Percentiles rank a stretch among this genome's conserved stretches.
Evolutionary conservation across 2,797 vertebrate species (phyloP).

Genomic region (Adelosebastes latens): DNA sequence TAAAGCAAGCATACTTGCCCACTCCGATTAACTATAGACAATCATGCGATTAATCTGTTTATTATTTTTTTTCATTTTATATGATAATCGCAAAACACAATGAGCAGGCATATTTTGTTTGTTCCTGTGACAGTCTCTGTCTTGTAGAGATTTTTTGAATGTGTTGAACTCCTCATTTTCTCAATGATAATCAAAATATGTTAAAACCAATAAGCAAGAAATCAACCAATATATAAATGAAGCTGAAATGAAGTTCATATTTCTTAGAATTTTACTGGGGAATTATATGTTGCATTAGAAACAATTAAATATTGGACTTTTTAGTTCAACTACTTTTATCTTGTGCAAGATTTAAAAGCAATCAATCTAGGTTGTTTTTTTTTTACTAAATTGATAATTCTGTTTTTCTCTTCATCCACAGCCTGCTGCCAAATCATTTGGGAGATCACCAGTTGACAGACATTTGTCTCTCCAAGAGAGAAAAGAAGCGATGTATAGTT

Average conservation of each 20-base stretch:
- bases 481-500: conserved; percentile 92
- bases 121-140: too few species aligned
- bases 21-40: too few species aligned
- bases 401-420: conserved; percentile 59
- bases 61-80: too few species aligned
- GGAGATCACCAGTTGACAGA: conserved; percentile 89
- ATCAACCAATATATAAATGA: too few species aligned
- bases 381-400: neutral
- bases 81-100: too few species aligned
- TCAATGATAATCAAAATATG: too few species aligned
- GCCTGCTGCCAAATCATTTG: conserved; percentile 89
- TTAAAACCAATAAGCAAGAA: too few species aligned
- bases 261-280: neutral
- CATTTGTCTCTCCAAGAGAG: conserved; percentile 96
- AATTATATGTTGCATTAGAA: neutral
- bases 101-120: too few species aligned
- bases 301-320: neutral
- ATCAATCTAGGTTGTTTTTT: neutral
- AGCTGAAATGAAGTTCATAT: neutral
- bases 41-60: too few species aligned
- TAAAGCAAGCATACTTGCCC: too few species aligned
- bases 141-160: too few species aligned
- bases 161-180: too few species aligned
- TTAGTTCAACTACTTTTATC: neutral
- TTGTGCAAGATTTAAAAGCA: neutral